Conservation (phyloP, 2,888 invertebrate genomes). For the Drosophila imparisetae region DNA sequence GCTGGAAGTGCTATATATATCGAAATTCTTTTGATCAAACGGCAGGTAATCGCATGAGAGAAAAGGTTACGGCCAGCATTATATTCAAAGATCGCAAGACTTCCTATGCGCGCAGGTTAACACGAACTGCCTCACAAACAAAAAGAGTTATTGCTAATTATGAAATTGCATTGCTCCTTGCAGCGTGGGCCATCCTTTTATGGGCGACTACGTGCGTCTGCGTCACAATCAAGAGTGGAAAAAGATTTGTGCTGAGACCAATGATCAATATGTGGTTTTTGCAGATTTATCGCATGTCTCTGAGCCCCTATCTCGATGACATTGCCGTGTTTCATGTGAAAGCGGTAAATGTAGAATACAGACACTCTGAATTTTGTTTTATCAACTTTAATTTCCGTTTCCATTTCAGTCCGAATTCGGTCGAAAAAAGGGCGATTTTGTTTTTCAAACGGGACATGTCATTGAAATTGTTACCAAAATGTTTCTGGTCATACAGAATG, state of each 20-base stretch:
- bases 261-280: slow-evolving; percentile 95
- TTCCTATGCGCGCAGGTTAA: slow-evolving; percentile 90
- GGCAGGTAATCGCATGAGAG: slow-evolving; percentile 93
- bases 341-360: slow-evolving; percentile 86
- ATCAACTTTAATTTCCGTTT: slow-evolving; percentile 29
- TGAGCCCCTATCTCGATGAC: slow-evolving; percentile 94
- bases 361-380: background rate
- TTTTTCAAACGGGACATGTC: slow-evolving; percentile 94
- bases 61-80: slow-evolving; percentile 94
- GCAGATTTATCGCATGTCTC: slow-evolving; percentile 94
- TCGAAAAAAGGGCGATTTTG: slow-evolving; percentile 94
- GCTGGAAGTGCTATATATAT: slow-evolving; percentile 94
- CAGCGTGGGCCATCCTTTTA: slow-evolving; percentile 94
- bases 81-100: slow-evolving; percentile 94
- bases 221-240: slow-evolving; percentile 95
- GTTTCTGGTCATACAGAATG: slow-evolving; percentile 95
- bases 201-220: slow-evolving; percentile 95
- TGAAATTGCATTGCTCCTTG: slow-evolving; percentile 45
- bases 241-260: slow-evolving; percentile 89
- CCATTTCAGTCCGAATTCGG: slow-evolving; percentile 87
- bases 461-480: slow-evolving; percentile 96
- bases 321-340: slow-evolving; percentile 94
- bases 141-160: background rate
- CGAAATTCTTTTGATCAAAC: slow-evolving; percentile 92
- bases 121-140: background rate